phyloP scores from a whole-genome alignment of 2,113 vertebrate species.

The Acrocephalus arundinaceus region DNA sequence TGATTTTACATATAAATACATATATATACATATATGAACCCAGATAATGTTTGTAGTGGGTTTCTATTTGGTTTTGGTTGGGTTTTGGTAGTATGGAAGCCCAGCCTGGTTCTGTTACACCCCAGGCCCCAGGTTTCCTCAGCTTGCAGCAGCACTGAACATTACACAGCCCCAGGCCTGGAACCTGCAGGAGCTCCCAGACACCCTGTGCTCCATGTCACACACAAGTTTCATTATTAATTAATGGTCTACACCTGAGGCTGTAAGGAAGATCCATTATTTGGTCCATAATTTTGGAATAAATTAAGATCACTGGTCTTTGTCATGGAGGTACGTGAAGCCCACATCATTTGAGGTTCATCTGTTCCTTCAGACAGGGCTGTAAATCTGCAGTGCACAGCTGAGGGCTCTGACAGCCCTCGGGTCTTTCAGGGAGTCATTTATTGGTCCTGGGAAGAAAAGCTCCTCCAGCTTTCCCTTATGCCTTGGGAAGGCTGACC shows the following conservation, averaged over 20 bases:
- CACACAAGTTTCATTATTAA: neutral
- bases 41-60: fast-evolving
- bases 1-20: neutral
- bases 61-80: neutral
- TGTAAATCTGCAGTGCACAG: neutral
- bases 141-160: neutral
- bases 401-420: neutral
- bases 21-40: no score
- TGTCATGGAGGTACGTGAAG: neutral
- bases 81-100: neutral
- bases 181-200: neutral
- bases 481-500: neutral
- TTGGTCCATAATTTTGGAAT: neutral
- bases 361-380: neutral
- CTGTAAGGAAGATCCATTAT: neutral
- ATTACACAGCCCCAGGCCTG: fast-evolving
- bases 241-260: neutral
- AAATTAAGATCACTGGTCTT: neutral
- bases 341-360: neutral
- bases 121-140: neutral
- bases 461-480: neutral
- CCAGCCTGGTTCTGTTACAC: neutral
- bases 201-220: neutral
- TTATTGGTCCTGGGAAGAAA: neutral
- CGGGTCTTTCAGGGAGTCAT: neutral